Evolutionary conservation across 2,888 invertebrate genomes (phyloP).

Genomic region (Drosophila rellima): DNA sequence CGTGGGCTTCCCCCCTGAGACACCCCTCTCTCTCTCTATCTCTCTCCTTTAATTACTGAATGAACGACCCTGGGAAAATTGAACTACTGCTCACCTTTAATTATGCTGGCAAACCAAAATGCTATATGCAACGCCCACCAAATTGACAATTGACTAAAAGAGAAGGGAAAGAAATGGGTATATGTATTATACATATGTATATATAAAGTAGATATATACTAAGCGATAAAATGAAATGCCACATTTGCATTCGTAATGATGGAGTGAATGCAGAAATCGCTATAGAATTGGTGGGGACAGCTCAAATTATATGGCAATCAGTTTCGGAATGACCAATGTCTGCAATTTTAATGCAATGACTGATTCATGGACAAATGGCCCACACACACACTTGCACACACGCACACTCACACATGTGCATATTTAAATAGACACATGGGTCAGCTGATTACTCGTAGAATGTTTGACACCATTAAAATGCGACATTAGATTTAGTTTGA

Average conservation of each 20-base stretch:
- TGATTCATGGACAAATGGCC: slow-evolving; percentile 41
- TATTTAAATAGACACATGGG: slow-evolving; percentile 32
- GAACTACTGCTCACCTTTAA: slow-evolving; percentile 16
- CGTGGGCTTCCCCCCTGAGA: slow-evolving; percentile 10
- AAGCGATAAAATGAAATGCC: slow-evolving; percentile 25
- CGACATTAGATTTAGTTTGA: slow-evolving; percentile 25
- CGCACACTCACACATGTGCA: slow-evolving; percentile 27
- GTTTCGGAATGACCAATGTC: slow-evolving; percentile 34
- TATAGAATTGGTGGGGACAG: slow-evolving; percentile 53
- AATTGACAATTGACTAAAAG: slow-evolving; percentile 2
- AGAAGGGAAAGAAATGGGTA: not conserved
- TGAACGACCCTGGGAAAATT: slow-evolving; percentile 33
- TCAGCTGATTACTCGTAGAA: slow-evolving; percentile 29
- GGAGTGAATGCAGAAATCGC: slow-evolving; percentile 13
- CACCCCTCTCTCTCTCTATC: not conserved
- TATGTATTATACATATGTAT: not conserved
- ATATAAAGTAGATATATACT: slow-evolving; percentile 1
- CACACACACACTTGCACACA: slow-evolving; percentile 14
- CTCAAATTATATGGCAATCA: slow-evolving; percentile 71
- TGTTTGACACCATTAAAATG: slow-evolving; percentile 37
- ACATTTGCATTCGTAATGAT: slow-evolving; percentile 38
- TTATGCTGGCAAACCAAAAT: slow-evolving; percentile 14
- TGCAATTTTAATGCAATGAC: slow-evolving; percentile 46
- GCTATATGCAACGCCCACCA: slow-evolving; percentile 17
- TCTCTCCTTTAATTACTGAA: slow-evolving; percentile 31